Percentiles rank a stretch among this genome's conserved stretches.
These are phyloP conservation scores for Spondyliosoma cantharus DNA, from an alignment of 2,797 vertebrate species.

Conservation along the genomic window DNA sequence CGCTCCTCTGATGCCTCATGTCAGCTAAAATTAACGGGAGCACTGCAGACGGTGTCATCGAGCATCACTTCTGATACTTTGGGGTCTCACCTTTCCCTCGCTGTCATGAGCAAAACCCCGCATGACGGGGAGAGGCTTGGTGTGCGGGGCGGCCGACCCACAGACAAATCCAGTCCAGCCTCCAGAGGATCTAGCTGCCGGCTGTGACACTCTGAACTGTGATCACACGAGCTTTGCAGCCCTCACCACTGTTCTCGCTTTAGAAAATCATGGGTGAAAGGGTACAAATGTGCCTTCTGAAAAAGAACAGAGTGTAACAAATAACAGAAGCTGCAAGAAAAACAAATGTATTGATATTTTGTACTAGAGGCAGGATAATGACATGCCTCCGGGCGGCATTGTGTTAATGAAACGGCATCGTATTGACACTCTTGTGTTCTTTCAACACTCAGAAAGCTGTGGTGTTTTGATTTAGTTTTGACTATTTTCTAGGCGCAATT, in stretches of 20 bases:
- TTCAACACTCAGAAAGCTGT: not conserved
- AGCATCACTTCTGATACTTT: conserved; percentile 44
- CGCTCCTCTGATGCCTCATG: conserved; percentile 56
- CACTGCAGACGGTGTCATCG: conserved; percentile 63
- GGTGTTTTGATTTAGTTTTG: conserved; percentile 9
- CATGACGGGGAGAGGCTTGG: conserved; percentile 4
- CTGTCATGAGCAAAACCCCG: conserved; percentile 37
- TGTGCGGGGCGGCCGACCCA: conserved; percentile 7
- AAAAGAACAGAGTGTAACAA: not conserved
- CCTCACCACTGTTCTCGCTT: not conserved
- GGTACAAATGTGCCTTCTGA: conserved; percentile 13
- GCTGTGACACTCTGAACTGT: conserved; percentile 41
- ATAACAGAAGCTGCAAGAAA: conserved; percentile 13
- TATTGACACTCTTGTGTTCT: not conserved
- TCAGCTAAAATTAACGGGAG: conserved; percentile 68
- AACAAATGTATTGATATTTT: conserved; percentile 38
- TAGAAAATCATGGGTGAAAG: conserved; percentile 6
- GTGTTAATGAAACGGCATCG: conserved; percentile 11
- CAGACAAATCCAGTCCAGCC: conserved; percentile 22
- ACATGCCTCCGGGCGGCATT: not conserved
- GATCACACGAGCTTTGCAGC: conserved; percentile 26
- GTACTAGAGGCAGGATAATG: conserved; percentile 26
- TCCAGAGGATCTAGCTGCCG: conserved; percentile 32
- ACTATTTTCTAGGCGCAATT: not conserved
- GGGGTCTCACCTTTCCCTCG: conserved; percentile 40